Evolutionary conservation across 2,113 vertebrate species (phyloP).

Genomic region (Pseudopipra pipra): DNA sequence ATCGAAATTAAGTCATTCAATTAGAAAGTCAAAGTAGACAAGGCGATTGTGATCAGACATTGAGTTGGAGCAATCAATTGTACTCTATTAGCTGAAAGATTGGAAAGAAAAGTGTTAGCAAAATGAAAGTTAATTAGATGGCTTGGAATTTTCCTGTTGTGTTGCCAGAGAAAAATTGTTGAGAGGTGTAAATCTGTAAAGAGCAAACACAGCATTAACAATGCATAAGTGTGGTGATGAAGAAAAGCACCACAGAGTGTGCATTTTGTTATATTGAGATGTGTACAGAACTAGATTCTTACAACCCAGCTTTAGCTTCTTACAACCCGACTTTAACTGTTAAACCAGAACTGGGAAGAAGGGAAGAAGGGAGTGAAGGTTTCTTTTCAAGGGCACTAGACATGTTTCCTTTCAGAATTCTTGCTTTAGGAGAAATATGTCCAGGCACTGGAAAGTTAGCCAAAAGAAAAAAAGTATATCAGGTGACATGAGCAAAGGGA

Average conservation of each 20-base stretch:
- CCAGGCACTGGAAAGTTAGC: neutral
- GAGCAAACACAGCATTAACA: neutral
- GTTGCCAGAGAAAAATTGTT: neutral
- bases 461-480: neutral
- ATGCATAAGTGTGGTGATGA: neutral
- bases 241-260: neutral
- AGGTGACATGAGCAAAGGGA: neutral
- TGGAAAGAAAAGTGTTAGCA: neutral
- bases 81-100: neutral
- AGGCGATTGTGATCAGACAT: neutral
- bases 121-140: neutral
- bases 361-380: neutral
- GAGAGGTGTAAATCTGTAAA: neutral
- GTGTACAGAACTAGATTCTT: neutral
- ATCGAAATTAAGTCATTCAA: neutral
- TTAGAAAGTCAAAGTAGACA: neutral
- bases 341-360: neutral
- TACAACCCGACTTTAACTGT: neutral
- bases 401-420: neutral
- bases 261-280: neutral
- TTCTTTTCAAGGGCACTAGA: neutral
- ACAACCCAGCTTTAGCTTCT: neutral
- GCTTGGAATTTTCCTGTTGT: neutral
- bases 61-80: neutral
- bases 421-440: neutral